Percentiles rank a stretch among this genome's conserved stretches.
phyloP scores from a whole-genome alignment of 2,113 vertebrate species.

The Natator depressus region DNA sequence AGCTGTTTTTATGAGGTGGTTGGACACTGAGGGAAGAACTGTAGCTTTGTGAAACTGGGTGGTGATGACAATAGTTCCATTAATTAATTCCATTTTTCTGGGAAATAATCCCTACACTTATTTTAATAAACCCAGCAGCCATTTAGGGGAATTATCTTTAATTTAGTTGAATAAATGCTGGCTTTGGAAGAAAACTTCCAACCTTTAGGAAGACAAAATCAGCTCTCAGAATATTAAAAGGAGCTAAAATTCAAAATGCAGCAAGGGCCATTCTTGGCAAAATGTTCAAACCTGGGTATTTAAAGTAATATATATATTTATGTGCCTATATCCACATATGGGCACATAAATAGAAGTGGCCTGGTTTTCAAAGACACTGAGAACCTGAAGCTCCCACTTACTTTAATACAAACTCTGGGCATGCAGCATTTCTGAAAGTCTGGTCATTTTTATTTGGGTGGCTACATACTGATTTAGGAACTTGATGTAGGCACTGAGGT shows the following conservation, averaged over 20 bases:
- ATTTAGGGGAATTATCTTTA: not conserved
- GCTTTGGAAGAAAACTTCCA: not conserved
- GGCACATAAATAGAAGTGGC: not conserved
- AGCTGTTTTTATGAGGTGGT: not conserved
- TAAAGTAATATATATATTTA: not conserved
- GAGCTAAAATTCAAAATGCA: not conserved
- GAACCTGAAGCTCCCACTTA: not conserved
- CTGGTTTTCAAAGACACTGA: not conserved
- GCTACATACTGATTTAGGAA: not conserved
- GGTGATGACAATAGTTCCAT: not conserved
- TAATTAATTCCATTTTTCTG: not conserved
- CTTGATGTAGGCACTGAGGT: not conserved
- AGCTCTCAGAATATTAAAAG: not conserved
- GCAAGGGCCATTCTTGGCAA: not conserved
- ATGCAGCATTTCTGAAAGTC: not conserved
- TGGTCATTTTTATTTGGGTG: not conserved
- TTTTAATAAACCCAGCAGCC: not conserved
- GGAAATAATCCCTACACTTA: not conserved
- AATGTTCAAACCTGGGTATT: not conserved
- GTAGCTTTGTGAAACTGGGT: not conserved
- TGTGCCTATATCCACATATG: not conserved
- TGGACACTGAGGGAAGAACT: not conserved
- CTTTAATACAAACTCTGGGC: not conserved
- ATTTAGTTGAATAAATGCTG: not conserved
- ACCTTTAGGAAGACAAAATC: not conserved